These are phyloP conservation scores for Oryzaephilus surinamensis DNA, from an alignment of 1,140 invertebrate genomes.

Conservation along the genomic window DNA sequence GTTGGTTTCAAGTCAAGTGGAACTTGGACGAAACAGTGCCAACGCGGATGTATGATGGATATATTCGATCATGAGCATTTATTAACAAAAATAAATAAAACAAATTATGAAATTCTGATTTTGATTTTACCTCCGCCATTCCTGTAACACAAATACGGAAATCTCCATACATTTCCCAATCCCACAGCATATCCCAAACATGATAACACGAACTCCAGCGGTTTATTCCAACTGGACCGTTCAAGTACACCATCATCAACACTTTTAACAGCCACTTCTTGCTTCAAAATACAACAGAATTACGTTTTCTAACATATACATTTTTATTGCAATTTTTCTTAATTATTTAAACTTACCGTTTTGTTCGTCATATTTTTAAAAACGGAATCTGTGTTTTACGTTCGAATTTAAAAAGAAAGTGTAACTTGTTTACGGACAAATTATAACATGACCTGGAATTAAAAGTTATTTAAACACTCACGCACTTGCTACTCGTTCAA, in stretches of 20 bases:
- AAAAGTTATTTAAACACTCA: too few relatives aligned
- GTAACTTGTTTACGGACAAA: too few relatives aligned
- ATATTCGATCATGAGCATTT: too few relatives aligned
- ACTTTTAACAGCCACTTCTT: constrained; percentile 1
- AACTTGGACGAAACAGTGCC: background rate
- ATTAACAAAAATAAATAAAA: background rate
- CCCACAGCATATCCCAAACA: constrained; percentile 66
- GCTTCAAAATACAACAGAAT: background rate
- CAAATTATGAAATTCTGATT: constrained; percentile 20
- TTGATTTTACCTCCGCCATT: constrained; percentile 74
- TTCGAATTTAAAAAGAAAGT: too few relatives aligned
- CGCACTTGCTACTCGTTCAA: too few relatives aligned
- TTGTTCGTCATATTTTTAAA: background rate
- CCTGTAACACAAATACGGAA: constrained; percentile 71
- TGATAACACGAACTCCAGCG: constrained; percentile 62
- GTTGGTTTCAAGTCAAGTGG: background rate
- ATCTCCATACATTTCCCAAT: constrained; percentile 79
- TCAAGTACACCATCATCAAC: constrained; percentile 7
- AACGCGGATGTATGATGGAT: too few relatives aligned
- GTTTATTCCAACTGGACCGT: constrained; percentile 47
- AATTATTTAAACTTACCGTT: background rate
- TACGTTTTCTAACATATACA: constrained; percentile 1
- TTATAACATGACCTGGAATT: too few relatives aligned
- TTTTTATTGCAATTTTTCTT: background rate
- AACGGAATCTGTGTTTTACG: too few relatives aligned